Base-by-base conservation (phyloP, 2,797 vertebrate species). In the Lacerta viridis region DNA sequence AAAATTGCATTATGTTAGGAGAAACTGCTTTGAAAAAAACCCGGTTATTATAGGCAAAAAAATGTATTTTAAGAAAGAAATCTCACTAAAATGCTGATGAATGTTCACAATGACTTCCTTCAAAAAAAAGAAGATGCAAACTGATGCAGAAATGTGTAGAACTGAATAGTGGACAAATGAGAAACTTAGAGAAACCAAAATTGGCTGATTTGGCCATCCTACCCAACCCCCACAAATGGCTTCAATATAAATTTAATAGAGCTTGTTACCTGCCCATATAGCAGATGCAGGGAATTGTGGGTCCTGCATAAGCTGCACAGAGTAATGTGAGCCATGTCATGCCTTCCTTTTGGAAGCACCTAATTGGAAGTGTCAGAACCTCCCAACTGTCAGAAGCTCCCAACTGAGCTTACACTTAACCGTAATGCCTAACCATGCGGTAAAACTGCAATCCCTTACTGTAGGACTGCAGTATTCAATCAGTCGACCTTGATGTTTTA, bases 341-440 rank as follows among this genome's bases (percentile, higher is more conserved):
- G 7, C n/a, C 41, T 68, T 83, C 43, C 68, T 72, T 80, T 78
- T 55, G 15, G 33, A 77, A 88, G 9, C 61, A 59, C 15, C 43
- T 69, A 69, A 69, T 39, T 78, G 74, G 80, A 88, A 83, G 43
- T 88, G 43, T 83, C 43, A 75, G 46, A 25, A 43, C 74, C 69
- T 81, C 64, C 74, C 43, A 68, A 4, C 18, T 5, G 18, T 83
- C 43, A 75, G 46, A 25, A 43, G 64, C 69, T 81, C 64, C 74
- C 43, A 68, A 4, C 18, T 5, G 18, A 61, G 46, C 61, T 89
- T 76, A 69, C 43, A 69, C 43, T 82, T 82, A 86, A 68, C 33
- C 29, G 33, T 76, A 82, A 89, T 82, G 71, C 20, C 27, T 82
- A 82, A 69, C 20, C 33, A 0, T 1, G 72, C 25, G 7, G 4